Evolutionary conservation across 1,140 invertebrate species (phyloP), one percentile per base, ranked within the genome.

Genomic region (fruit fly (Drosophila melanogaster)): DNA sequence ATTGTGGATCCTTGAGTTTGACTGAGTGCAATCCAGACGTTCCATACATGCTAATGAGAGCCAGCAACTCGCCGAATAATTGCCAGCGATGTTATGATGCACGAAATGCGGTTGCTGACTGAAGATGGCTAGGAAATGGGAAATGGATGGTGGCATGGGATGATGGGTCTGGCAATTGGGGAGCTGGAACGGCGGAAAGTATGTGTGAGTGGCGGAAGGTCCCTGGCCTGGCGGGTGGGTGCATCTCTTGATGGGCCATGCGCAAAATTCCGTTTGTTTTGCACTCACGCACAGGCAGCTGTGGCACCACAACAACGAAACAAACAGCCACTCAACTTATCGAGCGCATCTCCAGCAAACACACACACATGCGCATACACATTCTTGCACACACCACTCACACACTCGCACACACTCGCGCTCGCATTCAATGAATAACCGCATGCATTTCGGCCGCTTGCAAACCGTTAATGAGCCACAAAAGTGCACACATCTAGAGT

Each of bases 401-500:
- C 41, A 38, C 38, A 37, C 44, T 60, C n/a, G 24, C 53, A 49
- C 46, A 30, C 12, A n/a, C 33, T 17, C 12, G 43, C 73, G 40
- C 59, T 81, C 77, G 50, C 66, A 64, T 50, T 64, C 47, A 73
- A 74, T 74, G 71, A 61, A 86, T 69, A 83, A 64, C 72, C 84
- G 49, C 79, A 77, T 67, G 77, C 84, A 89, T 73, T 84, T 89
- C 69, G 84, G 77, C 57, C 65, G 54, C 75, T 80, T 67, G 77
- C 76, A 73, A 87, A 69, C 84, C 84, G 73, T 84, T 89, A 89
- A 89, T 89, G 84, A 89, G 84, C 84, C 84, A 80, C 84, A 89
- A 89, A 89, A 84, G 62, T 77, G 84, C 79, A 83, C 64, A 80
- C 77, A 86, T 49, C 62, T 47, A 54, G 53, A 55, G 65, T 73